Evolutionary conservation across 2,888 invertebrate species (phyloP).

Genomic region (Sinopyrophorus schimmeli): DNA sequence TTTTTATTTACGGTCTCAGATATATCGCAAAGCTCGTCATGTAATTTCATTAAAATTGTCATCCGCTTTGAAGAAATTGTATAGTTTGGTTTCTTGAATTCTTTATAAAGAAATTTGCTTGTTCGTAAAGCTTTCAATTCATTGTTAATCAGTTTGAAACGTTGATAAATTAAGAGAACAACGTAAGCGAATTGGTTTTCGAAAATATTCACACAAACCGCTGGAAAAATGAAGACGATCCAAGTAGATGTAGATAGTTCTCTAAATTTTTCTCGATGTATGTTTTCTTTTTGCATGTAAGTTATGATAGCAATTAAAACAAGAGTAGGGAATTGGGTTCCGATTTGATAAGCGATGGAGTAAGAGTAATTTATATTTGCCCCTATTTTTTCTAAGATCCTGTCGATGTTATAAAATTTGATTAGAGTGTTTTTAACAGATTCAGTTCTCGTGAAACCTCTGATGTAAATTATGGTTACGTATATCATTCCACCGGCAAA

Average conservation of each 20-base stretch:
- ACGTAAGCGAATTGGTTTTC: constrained; percentile 18
- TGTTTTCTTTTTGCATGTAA: constrained; percentile 14
- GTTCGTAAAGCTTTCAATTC: too few species aligned
- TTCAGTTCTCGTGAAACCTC: constrained; percentile 13
- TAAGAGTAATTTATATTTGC: constrained; percentile 14
- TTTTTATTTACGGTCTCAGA: constrained; percentile 23
- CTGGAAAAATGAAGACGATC: constrained; percentile 16
- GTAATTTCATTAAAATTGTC: constrained; percentile 23
- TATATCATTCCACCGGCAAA: constrained; percentile 15
- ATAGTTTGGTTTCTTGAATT: too few species aligned
- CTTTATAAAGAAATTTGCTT: too few species aligned
- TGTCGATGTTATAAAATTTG: constrained; percentile 13
- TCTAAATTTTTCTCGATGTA: constrained; percentile 13
- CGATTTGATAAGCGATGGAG: constrained; percentile 19
- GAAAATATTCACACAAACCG: constrained; percentile 10
- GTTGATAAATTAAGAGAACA: constrained; percentile 12
- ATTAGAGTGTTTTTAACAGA: constrained; percentile 15
- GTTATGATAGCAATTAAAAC: constrained; percentile 1
- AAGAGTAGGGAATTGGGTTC: constrained; percentile 2
- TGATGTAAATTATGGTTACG: constrained; percentile 10
- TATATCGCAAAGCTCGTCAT: constrained; percentile 32
- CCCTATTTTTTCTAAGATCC: constrained; percentile 5
- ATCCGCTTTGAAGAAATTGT: too few species aligned
- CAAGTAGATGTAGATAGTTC: constrained; percentile 12
- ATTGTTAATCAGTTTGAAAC: constrained; percentile 22